These are phyloP conservation scores for Tribolium madens DNA, from an alignment of 1,140 invertebrate species.

Conservation along the genomic window DNA sequence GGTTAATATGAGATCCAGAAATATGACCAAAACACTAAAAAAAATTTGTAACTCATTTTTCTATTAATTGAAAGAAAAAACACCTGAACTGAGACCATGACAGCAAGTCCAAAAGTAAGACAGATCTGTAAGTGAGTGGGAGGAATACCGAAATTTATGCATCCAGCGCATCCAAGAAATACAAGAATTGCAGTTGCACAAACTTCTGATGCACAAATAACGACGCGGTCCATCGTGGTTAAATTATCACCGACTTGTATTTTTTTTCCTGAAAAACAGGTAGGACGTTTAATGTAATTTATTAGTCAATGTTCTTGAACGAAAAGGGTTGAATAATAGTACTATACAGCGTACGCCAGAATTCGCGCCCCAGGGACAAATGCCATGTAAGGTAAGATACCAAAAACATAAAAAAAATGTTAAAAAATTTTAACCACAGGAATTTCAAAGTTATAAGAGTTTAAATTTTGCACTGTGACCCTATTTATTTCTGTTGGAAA, in stretches of 20 bases:
- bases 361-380: too few species aligned
- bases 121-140: constrained; percentile 71
- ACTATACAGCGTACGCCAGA: too few species aligned
- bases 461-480: too few species aligned
- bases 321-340: too few species aligned
- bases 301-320: too few species aligned
- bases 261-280: constrained; percentile 54
- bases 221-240: constrained; percentile 55
- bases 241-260: constrained; percentile 58
- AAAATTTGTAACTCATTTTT: too few species aligned
- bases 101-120: constrained; percentile 77
- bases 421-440: too few species aligned
- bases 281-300: too few species aligned
- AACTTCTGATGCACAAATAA: constrained; percentile 69
- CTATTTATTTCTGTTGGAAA: too few species aligned
- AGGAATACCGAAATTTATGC: constrained; percentile 54
- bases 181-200: constrained; percentile 81
- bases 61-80: not conserved
- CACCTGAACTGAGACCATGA: constrained; percentile 75
- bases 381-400: too few species aligned
- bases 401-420: too few species aligned
- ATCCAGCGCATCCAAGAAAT: constrained; percentile 81
- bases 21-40: constrained; percentile 76
- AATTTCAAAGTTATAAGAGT: too few species aligned
- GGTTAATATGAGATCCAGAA: constrained; percentile 82